These are phyloP conservation scores for Cololabis saira DNA, from an alignment of 2,113 vertebrate genomes.

Conservation along the genomic window DNA sequence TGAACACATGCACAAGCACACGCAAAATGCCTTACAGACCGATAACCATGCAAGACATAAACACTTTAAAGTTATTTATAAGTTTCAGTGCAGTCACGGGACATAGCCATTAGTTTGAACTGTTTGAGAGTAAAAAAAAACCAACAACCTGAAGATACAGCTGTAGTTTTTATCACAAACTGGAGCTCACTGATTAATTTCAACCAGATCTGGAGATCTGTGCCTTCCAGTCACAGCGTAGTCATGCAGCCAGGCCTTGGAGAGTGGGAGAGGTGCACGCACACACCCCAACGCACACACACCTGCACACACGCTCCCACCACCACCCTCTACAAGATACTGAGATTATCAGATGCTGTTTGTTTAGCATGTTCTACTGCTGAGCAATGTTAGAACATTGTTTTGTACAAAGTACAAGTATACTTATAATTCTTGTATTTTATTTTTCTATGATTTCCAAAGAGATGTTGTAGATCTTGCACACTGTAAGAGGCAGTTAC, in stretches of 20 bases:
- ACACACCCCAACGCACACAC: constrained; percentile 28
- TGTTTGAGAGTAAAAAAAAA: constrained; percentile 10
- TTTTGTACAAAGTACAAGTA: constrained; percentile 99
- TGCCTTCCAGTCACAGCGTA: constrained; percentile 51
- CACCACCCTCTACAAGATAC: constrained; percentile 56
- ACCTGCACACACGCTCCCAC: constrained; percentile 19
- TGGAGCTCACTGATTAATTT: constrained; percentile 30
- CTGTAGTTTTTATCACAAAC: constrained; percentile 31
- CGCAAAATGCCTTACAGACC: constrained; percentile 72
- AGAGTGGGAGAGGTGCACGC: constrained; percentile 28
- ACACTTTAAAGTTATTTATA: constrained; percentile 31
- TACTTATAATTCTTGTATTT: constrained; percentile 95
- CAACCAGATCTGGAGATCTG: constrained; percentile 49
- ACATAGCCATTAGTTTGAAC: constrained; percentile 60
- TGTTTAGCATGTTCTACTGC: constrained; percentile 95
- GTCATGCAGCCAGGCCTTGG: constrained; percentile 44
- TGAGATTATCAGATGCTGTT: constrained; percentile 87
- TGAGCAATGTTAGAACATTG: constrained; percentile 94
- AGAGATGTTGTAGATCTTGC: constrained; percentile 95
- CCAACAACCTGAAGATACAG: background rate
- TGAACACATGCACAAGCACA: constrained; percentile 34
- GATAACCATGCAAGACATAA: constrained; percentile 48
- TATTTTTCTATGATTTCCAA: constrained; percentile 99
- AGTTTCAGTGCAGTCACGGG: constrained; percentile 56
- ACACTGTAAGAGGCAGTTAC: constrained; percentile 92